Base-by-base conservation (phyloP, 1,140 invertebrate species). In the Steinernema feltiae region DNA sequence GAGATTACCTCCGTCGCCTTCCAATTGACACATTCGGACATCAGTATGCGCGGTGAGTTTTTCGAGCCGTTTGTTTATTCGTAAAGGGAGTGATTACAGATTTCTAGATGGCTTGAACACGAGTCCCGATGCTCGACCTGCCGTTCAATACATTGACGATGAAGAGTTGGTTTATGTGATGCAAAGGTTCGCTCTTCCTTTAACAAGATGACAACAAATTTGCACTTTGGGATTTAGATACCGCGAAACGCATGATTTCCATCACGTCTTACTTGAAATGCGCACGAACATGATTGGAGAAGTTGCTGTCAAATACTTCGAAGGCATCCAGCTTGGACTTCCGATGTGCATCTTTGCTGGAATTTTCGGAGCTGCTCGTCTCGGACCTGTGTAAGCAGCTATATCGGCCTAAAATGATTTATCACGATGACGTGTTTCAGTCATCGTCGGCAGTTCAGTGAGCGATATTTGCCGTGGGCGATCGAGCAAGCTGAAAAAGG, bases 241-340 rank as follows among this genome's bases (percentile, higher is more conserved):
- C 87, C 90, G 97, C 79, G 95, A 99, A 88, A 91, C 92, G 21
- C 97, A 99, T 87, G 97, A 99, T 88, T 89, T 99, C 71, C 91
- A 94, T 76, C 96, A 99, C 88, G 91, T 94, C 0, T 87, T 93
- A 3, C 89, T 97, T 32, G 90, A 91, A 73, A 96, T 97, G 93
- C 94, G 93, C 18, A 98, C 95, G 3, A 95, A 94, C 84, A 97
- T 98, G 94, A 88, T 96, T 2, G 93, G 93, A 84, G 92, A 95
- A 90, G 94, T 97, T 21, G 91, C 92, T 3, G 92, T 99, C 1
- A 99, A 99, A 88, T 98, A 95, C 94, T 90, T 98, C 73, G 97
- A 99, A 90, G 95, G 91, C 3, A 90, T 98, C 69, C 94, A 96
- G 88, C 93, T 91, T 21, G 91, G 90, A 72, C 86, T 97, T 31